Percentiles rank a stretch among this genome's conserved stretches.
Evolutionary conservation across 1,140 invertebrate genomes (phyloP).

Genomic region (Zaprionus tsacasi): DNA sequence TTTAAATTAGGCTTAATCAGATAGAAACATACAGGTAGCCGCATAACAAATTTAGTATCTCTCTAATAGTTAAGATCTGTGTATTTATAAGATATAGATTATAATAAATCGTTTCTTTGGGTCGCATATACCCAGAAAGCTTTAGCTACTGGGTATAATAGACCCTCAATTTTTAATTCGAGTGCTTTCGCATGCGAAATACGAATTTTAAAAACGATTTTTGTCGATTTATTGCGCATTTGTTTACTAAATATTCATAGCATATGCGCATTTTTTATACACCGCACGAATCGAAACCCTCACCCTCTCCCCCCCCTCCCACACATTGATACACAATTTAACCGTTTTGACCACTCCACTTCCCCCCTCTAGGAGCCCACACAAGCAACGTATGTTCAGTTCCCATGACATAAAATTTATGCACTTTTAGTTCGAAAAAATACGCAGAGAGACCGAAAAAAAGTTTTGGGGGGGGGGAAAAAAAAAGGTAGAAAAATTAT

Average conservation of each 20-base stretch:
- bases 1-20: too few species aligned
- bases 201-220: slow-evolving; percentile 26
- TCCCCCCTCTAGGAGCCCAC: background rate
- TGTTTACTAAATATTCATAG: slow-evolving; percentile 45
- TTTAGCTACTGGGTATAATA: background rate
- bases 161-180: background rate
- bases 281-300: slow-evolving; percentile 28
- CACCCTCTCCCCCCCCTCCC: too few species aligned
- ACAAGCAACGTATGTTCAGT: slow-evolving; percentile 63
- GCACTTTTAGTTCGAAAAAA: slow-evolving; percentile 61
- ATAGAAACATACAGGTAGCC: too few species aligned
- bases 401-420: slow-evolving; percentile 73
- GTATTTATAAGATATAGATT: background rate
- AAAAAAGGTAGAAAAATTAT: slow-evolving; percentile 57
- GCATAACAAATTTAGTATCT: background rate
- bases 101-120: too few species aligned
- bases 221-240: slow-evolving; percentile 32
- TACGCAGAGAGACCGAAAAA: slow-evolving; percentile 19
- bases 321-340: slow-evolving; percentile 47
- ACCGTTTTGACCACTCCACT: slow-evolving; percentile 29
- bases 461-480: slow-evolving; percentile 9
- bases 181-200: slow-evolving; percentile 6
- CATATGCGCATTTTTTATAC: slow-evolving; percentile 37
- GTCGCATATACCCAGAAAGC: background rate
- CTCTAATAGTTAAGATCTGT: background rate